Evolutionary conservation across 1,140 invertebrate species (phyloP), one percentile per base, ranked within the genome.

Genomic region (Formica exsecta): DNA sequence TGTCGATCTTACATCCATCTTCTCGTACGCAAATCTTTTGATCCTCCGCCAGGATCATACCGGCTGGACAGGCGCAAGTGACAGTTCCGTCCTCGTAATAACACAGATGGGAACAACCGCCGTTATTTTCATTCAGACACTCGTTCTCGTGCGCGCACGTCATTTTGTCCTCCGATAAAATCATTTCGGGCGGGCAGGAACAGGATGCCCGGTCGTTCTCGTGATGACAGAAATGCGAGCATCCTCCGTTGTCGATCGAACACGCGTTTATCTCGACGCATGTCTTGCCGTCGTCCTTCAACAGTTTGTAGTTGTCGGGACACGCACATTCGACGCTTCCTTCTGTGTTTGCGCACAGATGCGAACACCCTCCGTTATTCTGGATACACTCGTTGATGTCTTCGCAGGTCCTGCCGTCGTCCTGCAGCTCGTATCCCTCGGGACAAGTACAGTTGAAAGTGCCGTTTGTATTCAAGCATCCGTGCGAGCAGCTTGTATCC

Each of bases 101-200:
- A 83, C 96, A 97, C 11, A 94, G 91, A 87, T 96, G 96, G 0
- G 95, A 95, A 86, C 96, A 96, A 0, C 94, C 95, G 3, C 95
- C 95, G 80, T 96, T 96, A 59, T 95, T 91, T 5, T 87, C 86
- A 2, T 91, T 83, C 90, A 93, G 86, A 90, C 97, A 97, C 81
- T 97, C 96, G 90, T 97, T 95, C 44, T 97, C 95, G 85, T 97
- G 95, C 71, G 95, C 93, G 77, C 96, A 97, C 3, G 92, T 94
- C 77, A 92, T 93, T 3, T 86, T 73, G 32, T 92, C 90, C 9
- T 91, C 85, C 0, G 75, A 38, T 0, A 98, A 95, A 75, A 97
- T 96, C 94, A 98, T 98, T 0, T 97, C 98, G 8, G 94, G 92
- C 0, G 97, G 96, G 92, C 97, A 98, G 38, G 94, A 94, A 92